Evolutionary conservation across 2,113 vertebrate genomes (phyloP).

Genomic region (Chlamydotis undulata): DNA sequence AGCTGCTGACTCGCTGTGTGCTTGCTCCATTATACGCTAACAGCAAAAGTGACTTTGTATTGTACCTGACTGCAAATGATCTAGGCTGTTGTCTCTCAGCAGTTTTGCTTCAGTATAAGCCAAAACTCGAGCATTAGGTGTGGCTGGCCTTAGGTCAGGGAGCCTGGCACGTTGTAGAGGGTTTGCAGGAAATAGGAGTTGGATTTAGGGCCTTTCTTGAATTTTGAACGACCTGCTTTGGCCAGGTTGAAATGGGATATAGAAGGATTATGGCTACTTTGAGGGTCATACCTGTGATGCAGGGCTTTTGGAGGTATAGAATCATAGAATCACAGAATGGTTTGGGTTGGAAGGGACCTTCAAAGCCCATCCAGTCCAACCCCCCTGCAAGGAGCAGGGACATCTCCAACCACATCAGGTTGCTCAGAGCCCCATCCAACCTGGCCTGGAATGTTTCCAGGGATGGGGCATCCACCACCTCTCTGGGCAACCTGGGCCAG

Average conservation of each 20-base stretch:
- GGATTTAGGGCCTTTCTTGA: background rate
- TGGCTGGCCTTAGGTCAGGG: background rate
- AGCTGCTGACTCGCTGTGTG: conserved; percentile 1
- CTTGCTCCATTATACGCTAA: background rate
- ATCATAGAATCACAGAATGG: too few relatives aligned
- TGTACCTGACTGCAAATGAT: background rate
- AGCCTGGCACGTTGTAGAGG: background rate
- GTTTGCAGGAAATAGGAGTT: background rate
- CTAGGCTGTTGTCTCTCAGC: background rate
- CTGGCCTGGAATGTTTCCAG: too few relatives aligned
- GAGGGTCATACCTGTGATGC: background rate
- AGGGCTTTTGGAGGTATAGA: background rate
- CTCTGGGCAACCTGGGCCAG: too few relatives aligned
- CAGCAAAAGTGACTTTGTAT: conserved; percentile 41
- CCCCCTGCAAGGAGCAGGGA: too few relatives aligned
- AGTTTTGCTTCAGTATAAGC: background rate
- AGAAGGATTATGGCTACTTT: background rate
- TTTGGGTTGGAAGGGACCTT: too few relatives aligned
- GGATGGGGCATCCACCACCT: too few relatives aligned
- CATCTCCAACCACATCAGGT: too few relatives aligned
- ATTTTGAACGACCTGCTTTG: background rate
- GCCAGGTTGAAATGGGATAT: background rate
- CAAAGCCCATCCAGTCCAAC: too few relatives aligned
- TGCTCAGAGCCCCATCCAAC: too few relatives aligned
- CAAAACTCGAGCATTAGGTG: background rate